These are phyloP conservation scores for Heterocephalus glaber DNA, from an alignment of 2,113 vertebrate genomes.

Conservation along the genomic window DNA sequence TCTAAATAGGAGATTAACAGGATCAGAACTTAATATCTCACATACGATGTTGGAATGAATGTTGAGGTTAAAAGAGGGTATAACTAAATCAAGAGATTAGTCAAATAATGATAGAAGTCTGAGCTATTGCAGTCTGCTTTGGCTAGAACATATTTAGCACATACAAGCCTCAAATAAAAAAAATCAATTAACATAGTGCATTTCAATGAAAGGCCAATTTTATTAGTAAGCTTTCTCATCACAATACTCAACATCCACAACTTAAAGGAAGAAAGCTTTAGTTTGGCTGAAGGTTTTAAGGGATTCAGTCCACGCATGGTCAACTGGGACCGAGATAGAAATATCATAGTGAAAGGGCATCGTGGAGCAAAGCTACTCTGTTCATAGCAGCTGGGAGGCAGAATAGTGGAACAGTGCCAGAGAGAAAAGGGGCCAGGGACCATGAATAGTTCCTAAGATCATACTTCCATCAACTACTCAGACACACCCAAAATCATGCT, in stretches of 20 bases:
- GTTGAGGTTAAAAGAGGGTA: neutral
- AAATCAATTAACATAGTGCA: neutral
- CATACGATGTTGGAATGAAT: neutral
- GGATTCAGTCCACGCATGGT: neutral
- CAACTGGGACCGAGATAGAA: neutral
- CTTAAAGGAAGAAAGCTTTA: too few species aligned
- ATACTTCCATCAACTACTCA: neutral
- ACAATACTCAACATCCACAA: neutral
- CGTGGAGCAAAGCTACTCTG: neutral
- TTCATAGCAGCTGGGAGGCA: neutral
- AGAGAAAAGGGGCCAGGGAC: neutral
- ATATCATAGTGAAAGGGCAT: neutral
- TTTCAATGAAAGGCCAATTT: neutral
- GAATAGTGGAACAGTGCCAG: neutral
- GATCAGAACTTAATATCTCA: conserved; percentile 5
- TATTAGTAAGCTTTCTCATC: neutral
- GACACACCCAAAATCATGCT: neutral
- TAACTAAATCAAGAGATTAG: neutral
- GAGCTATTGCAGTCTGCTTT: neutral
- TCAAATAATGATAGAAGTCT: neutral
- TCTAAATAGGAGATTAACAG: neutral
- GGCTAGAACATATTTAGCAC: neutral
- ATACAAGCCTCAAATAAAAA: neutral
- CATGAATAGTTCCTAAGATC: neutral
- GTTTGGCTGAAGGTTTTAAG: neutral